Evolutionary conservation across 2,888 invertebrate genomes (phyloP), one percentile per base, ranked within the genome.

Genomic region (Chaetogeoica ovagalla): DNA sequence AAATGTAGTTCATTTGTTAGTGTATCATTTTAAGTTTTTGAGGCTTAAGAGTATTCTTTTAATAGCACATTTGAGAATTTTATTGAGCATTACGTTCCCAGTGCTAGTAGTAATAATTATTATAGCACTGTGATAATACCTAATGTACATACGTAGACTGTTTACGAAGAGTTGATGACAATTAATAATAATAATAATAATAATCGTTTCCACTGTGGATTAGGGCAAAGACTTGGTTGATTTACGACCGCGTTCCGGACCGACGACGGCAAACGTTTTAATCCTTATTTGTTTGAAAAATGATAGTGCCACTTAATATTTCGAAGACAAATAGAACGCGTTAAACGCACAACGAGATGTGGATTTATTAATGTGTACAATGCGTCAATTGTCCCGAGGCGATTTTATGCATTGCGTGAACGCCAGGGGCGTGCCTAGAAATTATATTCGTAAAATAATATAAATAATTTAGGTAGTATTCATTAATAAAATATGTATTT

Each of bases 201-300:
- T 9, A 43, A 43, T 43, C 43, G 9, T 70, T 70, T 39, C 8
- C 19, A 3, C 17, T 19, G 68, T 15, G 11, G 7, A 57, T 57
- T 21, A 57, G 1, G 43, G 37, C n/a, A 3, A 2, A 8, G 13
- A 70, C 39, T 15, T n/a, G 15, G 52, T 63, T 62, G 73, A 73
- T 73, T 73, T 63, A 73, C 15, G 62, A 63, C 9, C 37, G 37
- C 21, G 17, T 23, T 4, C 7, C 9, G 52, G 52, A 17, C 37
- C 37, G 63, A 48, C 62, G 62, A 62, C 62, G 63, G 8, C 9
- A 63, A 63, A 63, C 68, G 52, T 69, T 63, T n/a, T 59, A 30
- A 30, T 73, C 30, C 52, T 37, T 52, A 48, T 72, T 72, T 43
- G 59, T 55, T 74, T 74, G 39, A 55, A 57, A 65, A 74, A 74